phyloP scores from a whole-genome alignment of 2,888 invertebrate genomes.

The Drosophila multiciliata region DNA sequence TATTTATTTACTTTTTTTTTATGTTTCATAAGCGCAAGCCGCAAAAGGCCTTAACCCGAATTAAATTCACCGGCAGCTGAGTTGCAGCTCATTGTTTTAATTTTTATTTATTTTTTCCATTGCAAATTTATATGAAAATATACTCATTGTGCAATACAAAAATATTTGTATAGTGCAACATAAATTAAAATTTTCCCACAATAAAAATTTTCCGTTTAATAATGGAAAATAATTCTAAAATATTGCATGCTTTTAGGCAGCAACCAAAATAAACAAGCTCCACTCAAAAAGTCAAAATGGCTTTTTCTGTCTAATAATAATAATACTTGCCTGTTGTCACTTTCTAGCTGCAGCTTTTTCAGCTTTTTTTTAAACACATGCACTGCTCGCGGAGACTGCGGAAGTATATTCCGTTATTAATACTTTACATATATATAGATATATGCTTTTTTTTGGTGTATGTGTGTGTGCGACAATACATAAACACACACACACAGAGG shows the following conservation, averaged over 20 bases:
- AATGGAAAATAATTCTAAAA: slow-evolving; percentile 4
- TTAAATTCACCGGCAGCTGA: slow-evolving; percentile 52
- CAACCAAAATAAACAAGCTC: not conserved
- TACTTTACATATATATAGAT: not conserved
- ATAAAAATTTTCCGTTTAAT: too few relatives aligned
- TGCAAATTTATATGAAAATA: slow-evolving; percentile 53
- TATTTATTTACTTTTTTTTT: slow-evolving; percentile 14
- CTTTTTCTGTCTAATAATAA: not conserved
- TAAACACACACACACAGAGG: slow-evolving; percentile 31
- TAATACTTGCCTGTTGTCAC: slow-evolving; percentile 51
- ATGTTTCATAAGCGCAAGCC: slow-evolving; percentile 39
- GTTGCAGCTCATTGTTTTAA: slow-evolving; percentile 10
- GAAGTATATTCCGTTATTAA: slow-evolving; percentile 71
- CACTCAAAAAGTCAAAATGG: slow-evolving; percentile 9
- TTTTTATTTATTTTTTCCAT: slow-evolving; percentile 71
- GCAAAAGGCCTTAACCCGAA: slow-evolving; percentile 70
- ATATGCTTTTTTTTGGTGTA: not conserved
- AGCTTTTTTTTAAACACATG: slow-evolving; percentile 25
- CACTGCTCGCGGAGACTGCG: slow-evolving; percentile 34
- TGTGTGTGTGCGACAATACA: slow-evolving; percentile 6
- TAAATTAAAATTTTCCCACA: slow-evolving; percentile 3
- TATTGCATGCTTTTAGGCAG: slow-evolving; percentile 39
- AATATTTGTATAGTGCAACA: slow-evolving; percentile 39
- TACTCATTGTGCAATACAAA: slow-evolving; percentile 44
- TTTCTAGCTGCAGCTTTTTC: slow-evolving; percentile 35